Base-by-base conservation (phyloP, 2,888 invertebrate genomes). In the Branchellion lobata region DNA sequence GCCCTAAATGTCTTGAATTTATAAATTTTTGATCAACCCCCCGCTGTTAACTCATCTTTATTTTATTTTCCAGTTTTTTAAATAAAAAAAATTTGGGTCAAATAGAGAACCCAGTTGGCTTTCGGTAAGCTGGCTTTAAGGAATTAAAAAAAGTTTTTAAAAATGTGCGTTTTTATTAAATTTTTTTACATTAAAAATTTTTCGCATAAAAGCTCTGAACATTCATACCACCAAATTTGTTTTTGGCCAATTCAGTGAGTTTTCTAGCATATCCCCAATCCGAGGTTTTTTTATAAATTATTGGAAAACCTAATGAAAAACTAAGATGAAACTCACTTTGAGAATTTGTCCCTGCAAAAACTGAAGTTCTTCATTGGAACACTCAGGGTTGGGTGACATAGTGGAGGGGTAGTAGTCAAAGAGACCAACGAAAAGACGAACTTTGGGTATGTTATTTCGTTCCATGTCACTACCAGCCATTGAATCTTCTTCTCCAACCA, bases 321-420 rank as follows among this genome's bases (percentile, higher is more conserved):
- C 14, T 40, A 5, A n/a, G 3, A 2, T 68, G 3, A 29, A n/a
- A 78, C 78, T 86, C 87, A 93, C 96, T 91, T 96, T 96, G 83
- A 99, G 96, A 69, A 95, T 92, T 86, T 99, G 97, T 81, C 97
- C 96, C 89, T 97, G 97, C 85, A 92, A 92, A 88, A 99, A 99
- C 21, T 96, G 94, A 84, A 99, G 89, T 88, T 99, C 99, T 88
- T 99, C 98, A 84, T 96, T 95, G 87, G 95, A 94, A 69, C 94
- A 95, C 85, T 97, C 97, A 69, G 97, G 96, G 90, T 99, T 99
- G 0, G 99, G 99, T 82, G 97, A 98, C 98, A 99, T 99, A 47
- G 94, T 94, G 77, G 92, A 92, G 18, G 98, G 97, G 89, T 98
- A 95, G 88, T 99, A 99, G 88, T 99, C 97, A 89, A 96, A 99